Evolutionary conservation across 2,113 vertebrate genomes (phyloP).

Genomic region (Sinosuthora webbiana): DNA sequence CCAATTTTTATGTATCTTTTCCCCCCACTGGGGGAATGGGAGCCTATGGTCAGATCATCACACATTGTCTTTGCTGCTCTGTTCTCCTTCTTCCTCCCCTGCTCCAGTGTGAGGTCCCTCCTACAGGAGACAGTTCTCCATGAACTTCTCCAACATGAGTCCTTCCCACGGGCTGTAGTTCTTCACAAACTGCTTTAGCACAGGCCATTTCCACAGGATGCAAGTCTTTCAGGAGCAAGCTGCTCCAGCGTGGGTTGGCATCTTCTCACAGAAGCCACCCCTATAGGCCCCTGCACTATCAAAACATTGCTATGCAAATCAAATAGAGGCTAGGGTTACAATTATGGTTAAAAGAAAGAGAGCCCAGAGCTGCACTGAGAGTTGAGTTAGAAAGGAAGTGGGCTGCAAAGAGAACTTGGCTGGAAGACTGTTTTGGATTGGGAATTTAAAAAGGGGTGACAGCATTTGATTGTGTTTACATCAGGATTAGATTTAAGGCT

Average conservation of each 20-base stretch:
- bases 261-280: not conserved
- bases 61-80: not conserved
- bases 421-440: not conserved
- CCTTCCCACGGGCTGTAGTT: not conserved
- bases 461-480: not conserved
- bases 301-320: not conserved
- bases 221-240: not conserved
- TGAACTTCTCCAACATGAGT: not conserved
- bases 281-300: not conserved
- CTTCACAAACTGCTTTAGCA: not conserved
- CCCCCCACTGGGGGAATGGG: accelerated
- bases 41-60: too few relatives aligned
- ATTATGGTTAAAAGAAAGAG: not conserved
- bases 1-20: not conserved
- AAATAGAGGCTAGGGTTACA: not conserved
- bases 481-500: not conserved
- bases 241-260: accelerated
- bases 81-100: not conserved
- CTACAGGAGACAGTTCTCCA: not conserved
- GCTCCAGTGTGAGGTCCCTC: not conserved
- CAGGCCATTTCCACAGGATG: not conserved
- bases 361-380: not conserved
- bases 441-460: not conserved
- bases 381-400: not conserved
- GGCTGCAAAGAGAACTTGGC: not conserved